A percentile compares a stretch with the other conserved stretches of the same genome.
Evolutionary conservation across 2,113 vertebrate genomes (phyloP).

Genomic region (Lasiurus borealis): DNA sequence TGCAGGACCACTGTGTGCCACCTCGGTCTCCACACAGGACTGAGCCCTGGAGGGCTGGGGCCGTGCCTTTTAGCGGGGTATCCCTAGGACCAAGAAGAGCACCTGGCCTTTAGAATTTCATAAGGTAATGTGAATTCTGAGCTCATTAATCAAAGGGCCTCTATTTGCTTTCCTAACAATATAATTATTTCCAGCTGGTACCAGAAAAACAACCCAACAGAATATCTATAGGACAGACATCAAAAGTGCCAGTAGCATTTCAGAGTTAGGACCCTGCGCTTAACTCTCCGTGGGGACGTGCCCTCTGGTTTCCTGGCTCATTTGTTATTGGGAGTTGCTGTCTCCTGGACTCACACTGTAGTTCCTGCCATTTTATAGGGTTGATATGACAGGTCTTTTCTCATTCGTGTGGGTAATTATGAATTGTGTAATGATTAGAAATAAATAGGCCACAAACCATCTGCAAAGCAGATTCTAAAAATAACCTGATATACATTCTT

Average conservation of each 20-base stretch:
- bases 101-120: neutral
- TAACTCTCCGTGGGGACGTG: neutral
- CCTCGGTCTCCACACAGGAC: neutral
- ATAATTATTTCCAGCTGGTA: conserved; percentile 69
- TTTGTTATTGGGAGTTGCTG: conserved; percentile 35
- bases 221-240: conserved; percentile 24
- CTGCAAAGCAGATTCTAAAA: conserved; percentile 40
- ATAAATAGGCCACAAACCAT: neutral
- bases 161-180: conserved; percentile 67
- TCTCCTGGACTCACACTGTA: neutral
- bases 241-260: conserved; percentile 55
- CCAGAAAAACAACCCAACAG: conserved; percentile 47
- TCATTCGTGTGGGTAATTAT: conserved; percentile 27
- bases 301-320: conserved; percentile 42
- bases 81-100: neutral
- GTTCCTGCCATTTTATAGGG: conserved; percentile 44
- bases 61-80: neutral
- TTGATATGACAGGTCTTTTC: conserved; percentile 24
- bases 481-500: neutral
- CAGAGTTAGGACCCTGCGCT: neutral
- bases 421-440: conserved; percentile 62
- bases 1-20: rapidly evolving
- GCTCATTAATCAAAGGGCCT: conserved; percentile 61
- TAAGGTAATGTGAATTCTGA: neutral
- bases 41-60: neutral